Base-by-base conservation (phyloP, 2,797 vertebrate genomes). In the Coreius guichenoti region DNA sequence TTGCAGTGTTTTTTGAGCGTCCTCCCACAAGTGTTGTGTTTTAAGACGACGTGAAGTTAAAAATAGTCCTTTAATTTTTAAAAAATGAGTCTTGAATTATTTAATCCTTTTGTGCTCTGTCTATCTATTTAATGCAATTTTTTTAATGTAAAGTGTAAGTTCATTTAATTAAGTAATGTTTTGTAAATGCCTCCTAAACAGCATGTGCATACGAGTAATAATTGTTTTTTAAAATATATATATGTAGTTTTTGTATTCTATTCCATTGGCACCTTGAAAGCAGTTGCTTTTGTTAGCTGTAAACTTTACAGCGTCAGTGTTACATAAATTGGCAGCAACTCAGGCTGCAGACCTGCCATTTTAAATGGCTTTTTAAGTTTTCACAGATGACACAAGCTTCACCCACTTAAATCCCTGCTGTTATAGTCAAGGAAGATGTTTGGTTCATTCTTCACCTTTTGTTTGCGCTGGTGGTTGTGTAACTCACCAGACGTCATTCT, bases 401-500 rank as follows among this genome's bases (percentile, higher is more conserved):
- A 61, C 78, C 49, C 8, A 21, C 72, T 39, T 63, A 61, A 80
- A 79, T 70, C 39, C 51, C 54, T 73, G 29, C n/a, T 51, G 83
- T 80, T 51, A 31, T 21, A 72, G 65, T 43, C 51, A 79, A 36
- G 36, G 29, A 83, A 63, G 58, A 70, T 61, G 67, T 85, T 82
- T 75, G 47, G 47, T 45, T 36, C 49, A 56, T 70, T 82, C 81
- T 85, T 79, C 63, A 79, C 47, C 49, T 70, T 21, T 65, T 82
- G 65, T 67, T 80, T 75, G 84, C 80, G 80, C 85, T 86, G 87
- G 58, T 86, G 7, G 72, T 94, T 94, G 93, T 87, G 88, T 93
- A 94, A 93, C 84, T 84, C 77, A 49, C 81, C 86, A 91, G 89
- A 91, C 88, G 84, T 93, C 93, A 92, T 89, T 90, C 87, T 56